Evolutionary conservation across 1,140 invertebrate genomes (phyloP).

Genomic region (Ptiloglossa arizonensis): DNA sequence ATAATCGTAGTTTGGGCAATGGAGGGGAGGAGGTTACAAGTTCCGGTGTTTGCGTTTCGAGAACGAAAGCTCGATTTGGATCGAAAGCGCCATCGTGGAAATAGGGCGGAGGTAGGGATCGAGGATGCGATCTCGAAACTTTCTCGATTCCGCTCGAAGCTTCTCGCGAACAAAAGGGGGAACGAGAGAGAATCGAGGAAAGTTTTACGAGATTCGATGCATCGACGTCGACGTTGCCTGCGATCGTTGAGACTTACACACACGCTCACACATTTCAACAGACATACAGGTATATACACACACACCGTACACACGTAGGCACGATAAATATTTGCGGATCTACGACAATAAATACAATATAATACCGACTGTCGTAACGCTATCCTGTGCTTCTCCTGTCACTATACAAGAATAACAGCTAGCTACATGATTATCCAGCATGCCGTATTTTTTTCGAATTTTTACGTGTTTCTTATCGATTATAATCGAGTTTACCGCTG

Average conservation of each 20-base stretch:
- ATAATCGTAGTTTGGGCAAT: not conserved
- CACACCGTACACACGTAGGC: not conserved
- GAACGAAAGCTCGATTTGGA: conserved; percentile 16
- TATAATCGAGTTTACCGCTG: conserved; percentile 53
- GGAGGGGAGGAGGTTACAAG: no score
- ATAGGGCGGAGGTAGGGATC: no score
- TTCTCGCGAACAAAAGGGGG: no score
- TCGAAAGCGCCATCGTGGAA: no score
- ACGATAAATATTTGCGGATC: conserved; percentile 59
- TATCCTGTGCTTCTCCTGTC: conserved; percentile 82
- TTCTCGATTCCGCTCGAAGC: not conserved
- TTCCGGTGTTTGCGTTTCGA: not conserved
- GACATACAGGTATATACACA: no score
- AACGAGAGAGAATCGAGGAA: no score
- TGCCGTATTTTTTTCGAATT: conserved; percentile 67
- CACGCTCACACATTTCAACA: not conserved
- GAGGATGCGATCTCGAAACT: conserved; percentile 14
- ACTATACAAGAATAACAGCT: conserved; percentile 81
- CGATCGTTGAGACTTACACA: conserved; percentile 4
- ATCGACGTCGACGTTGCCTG: conserved; percentile 9
- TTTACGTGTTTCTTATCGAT: conserved; percentile 47
- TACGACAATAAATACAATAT: conserved; percentile 23
- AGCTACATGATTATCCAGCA: conserved; percentile 80
- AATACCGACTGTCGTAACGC: conserved; percentile 75
- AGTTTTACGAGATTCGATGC: not conserved